phyloP scores from a whole-genome alignment of 2,888 invertebrate genomes.

The Euplexia lucipara region DNA sequence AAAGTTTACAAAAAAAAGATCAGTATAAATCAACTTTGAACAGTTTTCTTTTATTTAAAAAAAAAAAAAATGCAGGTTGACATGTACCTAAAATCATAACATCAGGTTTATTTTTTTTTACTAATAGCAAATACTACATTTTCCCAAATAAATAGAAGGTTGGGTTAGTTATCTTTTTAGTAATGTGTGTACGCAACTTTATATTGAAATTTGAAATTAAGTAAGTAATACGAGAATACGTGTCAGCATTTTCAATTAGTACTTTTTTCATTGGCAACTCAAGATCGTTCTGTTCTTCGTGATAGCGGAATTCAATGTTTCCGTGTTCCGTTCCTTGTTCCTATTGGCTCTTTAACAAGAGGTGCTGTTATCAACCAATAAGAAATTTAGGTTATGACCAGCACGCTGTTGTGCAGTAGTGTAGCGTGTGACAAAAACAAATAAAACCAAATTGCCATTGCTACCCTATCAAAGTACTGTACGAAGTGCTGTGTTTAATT shows the following conservation, averaged over 20 bases:
- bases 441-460: slow-evolving; percentile 80
- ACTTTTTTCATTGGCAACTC: slow-evolving; percentile 35
- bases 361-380: slow-evolving; percentile 31
- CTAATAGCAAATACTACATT: too few relatives aligned
- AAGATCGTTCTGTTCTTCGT: slow-evolving; percentile 12
- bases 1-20: too few relatives aligned
- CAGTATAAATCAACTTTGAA: too few relatives aligned
- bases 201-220: background rate
- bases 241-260: background rate
- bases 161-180: too few relatives aligned
- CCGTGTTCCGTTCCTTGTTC: slow-evolving; percentile 4
- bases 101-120: too few relatives aligned
- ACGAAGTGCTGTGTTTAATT: slow-evolving; percentile 68
- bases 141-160: too few relatives aligned
- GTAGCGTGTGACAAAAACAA: slow-evolving; percentile 64
- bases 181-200: background rate
- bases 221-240: slow-evolving; percentile 35
- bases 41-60: too few relatives aligned
- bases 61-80: too few relatives aligned
- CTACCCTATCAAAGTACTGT: slow-evolving; percentile 68
- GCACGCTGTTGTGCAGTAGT: slow-evolving; percentile 16
- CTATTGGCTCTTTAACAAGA: slow-evolving; percentile 30
- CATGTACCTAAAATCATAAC: too few relatives aligned
- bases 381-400: slow-evolving; percentile 33
- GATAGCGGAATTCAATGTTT: slow-evolving; percentile 6